A percentile compares a stretch with the other conserved stretches of the same genome.
Conservation (phyloP, 2,888 invertebrate genomes). For the Microctonus aethiopoides region DNA sequence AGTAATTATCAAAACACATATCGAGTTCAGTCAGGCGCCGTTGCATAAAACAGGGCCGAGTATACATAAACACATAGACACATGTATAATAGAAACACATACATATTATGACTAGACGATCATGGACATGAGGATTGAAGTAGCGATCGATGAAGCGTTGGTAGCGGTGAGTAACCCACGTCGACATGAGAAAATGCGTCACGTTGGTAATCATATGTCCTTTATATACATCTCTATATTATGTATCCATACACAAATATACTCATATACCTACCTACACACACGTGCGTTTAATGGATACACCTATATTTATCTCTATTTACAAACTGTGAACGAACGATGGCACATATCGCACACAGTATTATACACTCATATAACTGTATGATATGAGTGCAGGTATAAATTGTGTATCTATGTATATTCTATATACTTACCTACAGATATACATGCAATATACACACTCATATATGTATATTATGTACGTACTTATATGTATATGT, state of each 20-base stretch:
- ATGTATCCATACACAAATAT: neutral
- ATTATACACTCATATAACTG: neutral
- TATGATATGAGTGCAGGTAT: neutral
- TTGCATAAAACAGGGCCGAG: neutral
- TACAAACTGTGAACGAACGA: neutral
- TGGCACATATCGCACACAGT: too few species aligned
- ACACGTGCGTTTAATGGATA: too few species aligned
- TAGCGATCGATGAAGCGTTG: constrained; percentile 64
- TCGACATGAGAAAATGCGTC: constrained; percentile 45
- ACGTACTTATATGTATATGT: neutral
- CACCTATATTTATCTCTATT: constrained; percentile 12
- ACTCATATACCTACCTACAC: neutral
- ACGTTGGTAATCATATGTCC: constrained; percentile 5
- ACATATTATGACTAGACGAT: neutral
- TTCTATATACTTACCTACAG: neutral
- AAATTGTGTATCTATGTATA: neutral
- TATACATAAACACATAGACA: constrained; percentile 17
- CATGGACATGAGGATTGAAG: constrained; percentile 35
- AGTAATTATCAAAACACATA: too few species aligned
- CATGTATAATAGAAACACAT: neutral
- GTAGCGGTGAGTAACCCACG: constrained; percentile 62
- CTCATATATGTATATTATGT: neutral
- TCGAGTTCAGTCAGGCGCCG: too few species aligned
- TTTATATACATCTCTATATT: neutral
- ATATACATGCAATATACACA: neutral